These are phyloP conservation scores for Drosophila albomicans DNA, from an alignment of 1,140 invertebrate genomes.

Conservation along the genomic window DNA sequence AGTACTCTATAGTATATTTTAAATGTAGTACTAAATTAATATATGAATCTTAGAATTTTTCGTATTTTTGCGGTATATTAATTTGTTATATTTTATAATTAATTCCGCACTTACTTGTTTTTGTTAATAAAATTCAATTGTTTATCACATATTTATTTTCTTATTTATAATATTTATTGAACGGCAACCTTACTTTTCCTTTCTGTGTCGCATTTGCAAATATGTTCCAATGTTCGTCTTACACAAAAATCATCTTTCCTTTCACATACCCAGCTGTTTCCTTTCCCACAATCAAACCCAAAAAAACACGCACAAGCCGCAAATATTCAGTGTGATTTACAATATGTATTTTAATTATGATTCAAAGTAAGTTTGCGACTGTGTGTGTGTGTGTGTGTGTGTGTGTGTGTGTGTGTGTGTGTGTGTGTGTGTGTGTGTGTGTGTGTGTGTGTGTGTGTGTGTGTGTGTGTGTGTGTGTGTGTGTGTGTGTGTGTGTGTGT, in stretches of 20 bases:
- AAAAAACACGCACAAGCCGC: slow-evolving; percentile 38
- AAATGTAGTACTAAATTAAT: too few relatives aligned
- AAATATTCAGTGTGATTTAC: slow-evolving; percentile 66
- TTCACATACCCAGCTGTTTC: slow-evolving; percentile 24
- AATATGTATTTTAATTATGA: slow-evolving; percentile 76
- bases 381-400: not conserved
- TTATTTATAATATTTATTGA: too few relatives aligned
- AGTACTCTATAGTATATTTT: too few relatives aligned
- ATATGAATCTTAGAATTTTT: too few relatives aligned
- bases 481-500: not conserved
- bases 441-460: not conserved
- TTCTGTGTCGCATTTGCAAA: not conserved
- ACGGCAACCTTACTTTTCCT: not conserved
- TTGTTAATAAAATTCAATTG: too few relatives aligned
- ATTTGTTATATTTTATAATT: too few relatives aligned
- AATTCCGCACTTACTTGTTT: too few relatives aligned
- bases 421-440: not conserved
- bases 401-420: not conserved
- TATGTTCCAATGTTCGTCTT: not conserved
- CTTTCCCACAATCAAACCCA: slow-evolving; percentile 36
- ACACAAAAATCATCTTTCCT: slow-evolving; percentile 4
- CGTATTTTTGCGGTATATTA: too few relatives aligned
- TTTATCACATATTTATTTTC: too few relatives aligned
- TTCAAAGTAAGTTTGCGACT: not conserved
- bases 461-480: not conserved